These are phyloP conservation scores for Hipposideros armiger DNA, from an alignment of 2,113 vertebrate species.

Conservation along the genomic window DNA sequence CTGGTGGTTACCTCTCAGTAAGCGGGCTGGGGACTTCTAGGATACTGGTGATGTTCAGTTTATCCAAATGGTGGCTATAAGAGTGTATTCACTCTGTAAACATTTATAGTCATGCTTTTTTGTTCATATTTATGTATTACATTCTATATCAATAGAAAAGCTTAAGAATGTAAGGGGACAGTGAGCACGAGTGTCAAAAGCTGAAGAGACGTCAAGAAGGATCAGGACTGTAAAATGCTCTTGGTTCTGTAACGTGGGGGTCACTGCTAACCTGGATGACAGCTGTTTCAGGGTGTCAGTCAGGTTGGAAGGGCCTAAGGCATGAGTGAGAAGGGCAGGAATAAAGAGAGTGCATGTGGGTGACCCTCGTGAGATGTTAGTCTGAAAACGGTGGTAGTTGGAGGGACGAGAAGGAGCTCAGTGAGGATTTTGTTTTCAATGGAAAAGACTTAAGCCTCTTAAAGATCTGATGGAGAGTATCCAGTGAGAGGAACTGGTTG, in stretches of 20 bases:
- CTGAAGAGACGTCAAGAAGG: not conserved
- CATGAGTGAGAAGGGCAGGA: not conserved
- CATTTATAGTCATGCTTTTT: not conserved
- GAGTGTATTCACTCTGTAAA: not conserved
- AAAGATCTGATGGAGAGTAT: not conserved
- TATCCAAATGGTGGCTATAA: not conserved
- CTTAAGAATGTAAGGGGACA: not conserved
- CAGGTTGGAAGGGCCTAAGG: not conserved
- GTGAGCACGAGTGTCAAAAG: not conserved
- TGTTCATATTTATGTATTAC: not conserved
- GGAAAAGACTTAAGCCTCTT: not conserved
- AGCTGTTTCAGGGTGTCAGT: not conserved
- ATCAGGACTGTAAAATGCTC: not conserved
- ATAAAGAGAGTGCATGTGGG: not conserved
- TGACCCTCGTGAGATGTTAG: not conserved
- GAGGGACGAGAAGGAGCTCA: not conserved
- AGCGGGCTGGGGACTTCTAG: not conserved
- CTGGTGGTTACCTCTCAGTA: not conserved
- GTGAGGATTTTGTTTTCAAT: not conserved
- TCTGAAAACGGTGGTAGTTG: not conserved
- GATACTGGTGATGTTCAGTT: not conserved
- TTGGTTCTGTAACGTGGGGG: not conserved
- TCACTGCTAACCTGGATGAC: not conserved
- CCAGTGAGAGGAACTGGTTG: not conserved
- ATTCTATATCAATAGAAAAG: not conserved